These are phyloP conservation scores for Apocheima hispidaria DNA, from an alignment of 2,888 invertebrate genomes.

Conservation along the genomic window DNA sequence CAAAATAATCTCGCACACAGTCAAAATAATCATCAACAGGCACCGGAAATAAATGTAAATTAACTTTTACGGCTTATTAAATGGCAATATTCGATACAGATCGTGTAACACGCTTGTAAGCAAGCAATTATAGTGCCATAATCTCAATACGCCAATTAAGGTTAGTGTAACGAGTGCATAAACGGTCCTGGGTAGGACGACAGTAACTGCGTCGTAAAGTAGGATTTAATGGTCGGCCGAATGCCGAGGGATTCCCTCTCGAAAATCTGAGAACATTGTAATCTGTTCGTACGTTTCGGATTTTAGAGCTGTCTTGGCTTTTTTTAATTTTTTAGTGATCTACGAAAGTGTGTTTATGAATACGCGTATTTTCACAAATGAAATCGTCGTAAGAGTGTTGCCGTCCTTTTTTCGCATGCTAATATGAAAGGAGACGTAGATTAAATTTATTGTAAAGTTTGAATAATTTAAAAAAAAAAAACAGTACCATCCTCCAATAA, in stretches of 20 bases:
- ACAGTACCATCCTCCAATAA: no score
- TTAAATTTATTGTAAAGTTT: no score
- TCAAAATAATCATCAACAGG: no score
- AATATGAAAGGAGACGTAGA: no score
- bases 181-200: conserved; percentile 57
- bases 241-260: conserved; percentile 68
- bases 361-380: no score
- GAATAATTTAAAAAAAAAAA: no score
- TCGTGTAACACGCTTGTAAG: conserved; percentile 22
- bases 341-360: no score
- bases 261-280: conserved; percentile 37
- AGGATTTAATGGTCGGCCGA: conserved; percentile 74
- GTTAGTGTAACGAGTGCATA: conserved; percentile 75
- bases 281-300: conserved; percentile 16
- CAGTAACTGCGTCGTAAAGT: conserved; percentile 76
- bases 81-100: conserved; percentile 23
- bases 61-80: conserved; percentile 2
- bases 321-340: not conserved
- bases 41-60: not conserved
- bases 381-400: no score
- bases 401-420: no score
- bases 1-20: no score
- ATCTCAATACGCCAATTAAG: conserved; percentile 78
- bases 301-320: not conserved
- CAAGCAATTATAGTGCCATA: conserved; percentile 63